Conservation (phyloP, 2,113 vertebrate genomes). For the Pterophyllum scalare region DNA sequence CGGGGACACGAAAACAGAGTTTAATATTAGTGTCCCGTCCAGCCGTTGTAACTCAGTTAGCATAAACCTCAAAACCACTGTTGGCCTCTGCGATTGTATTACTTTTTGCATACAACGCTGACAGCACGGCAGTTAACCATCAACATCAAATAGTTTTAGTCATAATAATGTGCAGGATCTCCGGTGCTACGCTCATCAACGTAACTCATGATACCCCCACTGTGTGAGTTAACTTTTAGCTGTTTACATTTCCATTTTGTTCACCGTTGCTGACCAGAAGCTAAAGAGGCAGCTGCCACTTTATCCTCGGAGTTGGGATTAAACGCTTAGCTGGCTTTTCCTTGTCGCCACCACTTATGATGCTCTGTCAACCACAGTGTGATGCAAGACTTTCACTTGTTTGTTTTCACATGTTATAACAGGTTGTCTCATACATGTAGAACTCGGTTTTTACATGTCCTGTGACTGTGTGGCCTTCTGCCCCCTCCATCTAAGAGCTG, state of each 20-base stretch:
- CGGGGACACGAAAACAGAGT: background rate
- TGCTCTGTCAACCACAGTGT: background rate
- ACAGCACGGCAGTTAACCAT: background rate
- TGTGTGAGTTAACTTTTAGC: background rate
- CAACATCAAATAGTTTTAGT: background rate
- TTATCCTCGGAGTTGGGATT: background rate
- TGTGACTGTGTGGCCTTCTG: background rate
- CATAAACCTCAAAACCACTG: constrained; percentile 6
- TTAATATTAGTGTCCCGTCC: background rate
- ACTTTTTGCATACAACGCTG: background rate
- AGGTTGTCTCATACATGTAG: background rate
- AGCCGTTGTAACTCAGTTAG: constrained; percentile 36
- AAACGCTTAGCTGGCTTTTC: background rate
- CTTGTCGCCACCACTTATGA: background rate
- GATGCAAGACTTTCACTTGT: background rate
- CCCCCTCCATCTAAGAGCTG: constrained; percentile 21
- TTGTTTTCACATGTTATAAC: background rate
- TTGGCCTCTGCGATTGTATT: background rate
- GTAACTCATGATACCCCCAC: background rate
- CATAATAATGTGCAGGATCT: background rate
- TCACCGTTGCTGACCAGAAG: background rate
- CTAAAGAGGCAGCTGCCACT: background rate
- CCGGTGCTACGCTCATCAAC: background rate
- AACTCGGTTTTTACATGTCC: constrained; percentile 21
- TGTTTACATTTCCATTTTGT: background rate